Base-by-base conservation (phyloP, 2,888 invertebrate genomes). In the Helobdella robusta region DNA sequence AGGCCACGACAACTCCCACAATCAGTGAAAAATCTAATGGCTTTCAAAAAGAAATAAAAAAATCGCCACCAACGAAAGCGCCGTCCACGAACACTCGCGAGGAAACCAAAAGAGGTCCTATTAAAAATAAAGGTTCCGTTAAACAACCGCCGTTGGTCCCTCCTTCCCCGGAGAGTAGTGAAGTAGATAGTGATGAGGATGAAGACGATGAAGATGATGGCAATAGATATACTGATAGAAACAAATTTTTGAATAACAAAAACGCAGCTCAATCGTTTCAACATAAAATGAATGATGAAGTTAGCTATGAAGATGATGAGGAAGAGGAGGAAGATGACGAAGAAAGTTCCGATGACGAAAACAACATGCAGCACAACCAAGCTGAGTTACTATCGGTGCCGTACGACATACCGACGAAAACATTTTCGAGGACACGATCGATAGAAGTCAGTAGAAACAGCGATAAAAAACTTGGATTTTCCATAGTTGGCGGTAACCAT, bases 401-500 rank as follows among this genome's bases (percentile, higher is more conserved):
- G n/a, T n/a, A n/a, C n/a, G n/a, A n/a, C n/a, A n/a, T n/a, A n/a
- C 48, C 20, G 48, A 20, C 48, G 23, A 25, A 48, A 25, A 20
- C 48, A 2, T 6, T 48, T 18, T 15, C 18, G 6, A 44, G 32
- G 5, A 40, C 52, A 5, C 25, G 65, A n/a, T n/a, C 48, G 6
- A 35, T 46, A 2, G 35, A 36, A 18, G 40, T 48, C 15, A 6
- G 20, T 2, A 44, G 28, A 11, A 46, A 54, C 59, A 56, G n/a
- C 46, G 48, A 46, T 11, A 46, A 46, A n/a, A 65, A 56, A 25
- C n/a, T 54, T 1, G 54, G 65, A n/a, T 48, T 56, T 11, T 59
- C 64, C 8, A 44, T 72, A 8, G 66, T 70, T 30, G 72, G 72
- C n/a, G 72, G 72, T 2, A 72, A 72, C 44, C 70, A 67, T 3